Base-by-base conservation (phyloP, 1,140 invertebrate species). In the Ectropis grisescens region DNA sequence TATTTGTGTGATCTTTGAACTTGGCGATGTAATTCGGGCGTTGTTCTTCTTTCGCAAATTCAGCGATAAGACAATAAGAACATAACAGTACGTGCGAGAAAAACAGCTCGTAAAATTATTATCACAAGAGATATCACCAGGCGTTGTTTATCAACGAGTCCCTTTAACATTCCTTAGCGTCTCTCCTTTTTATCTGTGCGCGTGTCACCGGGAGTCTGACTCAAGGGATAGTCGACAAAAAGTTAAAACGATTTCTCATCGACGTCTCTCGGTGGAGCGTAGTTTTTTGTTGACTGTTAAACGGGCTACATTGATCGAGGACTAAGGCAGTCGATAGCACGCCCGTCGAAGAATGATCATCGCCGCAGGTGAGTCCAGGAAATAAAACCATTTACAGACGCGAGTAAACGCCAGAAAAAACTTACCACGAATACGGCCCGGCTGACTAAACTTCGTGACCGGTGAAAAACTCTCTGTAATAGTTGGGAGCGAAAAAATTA, bases 401-500 rank as follows among this genome's bases (percentile, higher is more conserved):
- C 16, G 8, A 19, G 16, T 19, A 3, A 19, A 19, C 16, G 8
- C 16, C 24, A 4, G 4, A 26, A 26, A 26, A 26, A 26, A 19
- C 16, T 19, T 10, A n/a, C 2, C 24, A 38, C 33, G 33, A 31
- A 25, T 13, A 41, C 32, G 27, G 33, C 33, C 37, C n/a, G 27
- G 39, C 37, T 49, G 33, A 56, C 55, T 53, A 56, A 60, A 60
- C 47, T n/a, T 50, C 47, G 47, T 50, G 41, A 50, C 37, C 22
- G 25, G 36, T 23, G 30, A 37, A 41, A 49, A 43, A 50, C 24
- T 26, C 2, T n/a, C 10, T 38, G 39, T 56, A 55, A 59, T 64
- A 61, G 57, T 61, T 58, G 37, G 7, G 29, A 13, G 28, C 22
- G 39, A 50, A 62, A 65, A 67, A 64, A 58, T 34, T 53, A 52